Evolutionary conservation across 2,888 invertebrate species (phyloP).

Genomic region (Ariolimax columbianus): DNA sequence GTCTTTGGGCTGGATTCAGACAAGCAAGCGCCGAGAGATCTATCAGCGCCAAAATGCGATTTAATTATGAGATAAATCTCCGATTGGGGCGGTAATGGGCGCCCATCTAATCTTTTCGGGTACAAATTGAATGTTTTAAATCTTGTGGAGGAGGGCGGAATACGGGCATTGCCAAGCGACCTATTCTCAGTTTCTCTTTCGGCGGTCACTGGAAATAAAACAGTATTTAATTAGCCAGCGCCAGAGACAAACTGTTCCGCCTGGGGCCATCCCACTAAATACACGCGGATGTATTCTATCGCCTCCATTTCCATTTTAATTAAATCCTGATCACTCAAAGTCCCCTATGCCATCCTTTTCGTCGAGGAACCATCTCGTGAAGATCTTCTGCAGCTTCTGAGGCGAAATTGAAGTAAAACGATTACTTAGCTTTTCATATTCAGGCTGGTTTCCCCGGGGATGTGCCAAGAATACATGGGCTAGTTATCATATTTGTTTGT

Average conservation of each 20-base stretch:
- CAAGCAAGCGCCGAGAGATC: conserved; percentile 58
- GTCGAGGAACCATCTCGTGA: conserved; percentile 12
- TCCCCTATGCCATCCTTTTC: conserved; percentile 40
- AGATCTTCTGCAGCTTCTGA: conserved; percentile 37
- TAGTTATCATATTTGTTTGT: conserved; percentile 14
- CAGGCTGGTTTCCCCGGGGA: conserved; percentile 15
- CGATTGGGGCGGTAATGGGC: conserved; percentile 59
- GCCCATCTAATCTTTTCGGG: conserved; percentile 61
- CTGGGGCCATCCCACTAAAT: conserved; percentile 45
- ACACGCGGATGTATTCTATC: conserved; percentile 43
- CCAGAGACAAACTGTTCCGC: conserved; percentile 42
- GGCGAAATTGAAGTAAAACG: conserved; percentile 62
- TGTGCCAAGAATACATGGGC: conserved; percentile 35
- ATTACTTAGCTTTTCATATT: conserved; percentile 55
- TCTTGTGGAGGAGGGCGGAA: conserved; percentile 57
- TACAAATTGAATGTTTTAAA: conserved; percentile 63
- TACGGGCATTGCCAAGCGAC: conserved; percentile 55
- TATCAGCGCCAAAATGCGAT: conserved; percentile 59
- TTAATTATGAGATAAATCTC: conserved; percentile 64
- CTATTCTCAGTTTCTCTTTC: conserved; percentile 57
- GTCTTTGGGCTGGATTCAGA: conserved; percentile 54
- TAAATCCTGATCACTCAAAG: conserved; percentile 62
- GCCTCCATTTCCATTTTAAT: conserved; percentile 64
- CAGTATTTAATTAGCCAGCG: conserved; percentile 63
- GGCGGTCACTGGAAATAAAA: conserved; percentile 58